Evolutionary conservation across 2,888 invertebrate species (phyloP).

Genomic region (Pseudococcus jackbeardsleyi): DNA sequence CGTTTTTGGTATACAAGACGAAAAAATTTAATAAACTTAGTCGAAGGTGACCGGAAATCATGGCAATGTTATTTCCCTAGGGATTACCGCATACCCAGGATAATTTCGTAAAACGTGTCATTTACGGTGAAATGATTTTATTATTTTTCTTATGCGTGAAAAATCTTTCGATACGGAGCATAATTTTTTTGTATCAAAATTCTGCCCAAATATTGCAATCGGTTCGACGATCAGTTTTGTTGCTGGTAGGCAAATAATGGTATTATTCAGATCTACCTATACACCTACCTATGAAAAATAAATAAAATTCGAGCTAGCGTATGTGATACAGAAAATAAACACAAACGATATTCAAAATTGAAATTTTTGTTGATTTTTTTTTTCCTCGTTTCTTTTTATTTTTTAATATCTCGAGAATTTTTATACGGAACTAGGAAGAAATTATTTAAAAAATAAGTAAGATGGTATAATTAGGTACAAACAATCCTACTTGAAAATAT

Average conservation of each 20-base stretch:
- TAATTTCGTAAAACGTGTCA: slow-evolving; percentile 34
- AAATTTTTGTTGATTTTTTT: not conserved
- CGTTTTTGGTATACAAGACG: slow-evolving; percentile 14
- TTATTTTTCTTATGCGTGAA: slow-evolving; percentile 33
- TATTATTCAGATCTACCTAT: not conserved
- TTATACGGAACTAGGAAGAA: too few species aligned
- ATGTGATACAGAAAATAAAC: too few species aligned
- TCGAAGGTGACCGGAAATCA: slow-evolving; percentile 45
- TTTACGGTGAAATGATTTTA: slow-evolving; percentile 41
- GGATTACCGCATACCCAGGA: not conserved
- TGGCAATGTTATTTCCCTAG: slow-evolving; percentile 38
- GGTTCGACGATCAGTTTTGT: not conserved
- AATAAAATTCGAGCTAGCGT: too few species aligned
- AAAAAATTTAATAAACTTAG: slow-evolving; percentile 31
- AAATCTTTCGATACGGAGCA: not conserved
- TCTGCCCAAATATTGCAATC: not conserved
- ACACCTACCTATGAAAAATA: not conserved
- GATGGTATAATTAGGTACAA: not conserved
- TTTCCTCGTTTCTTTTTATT: too few species aligned
- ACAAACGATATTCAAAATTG: not conserved
- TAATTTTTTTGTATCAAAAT: not conserved
- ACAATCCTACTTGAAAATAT: not conserved
- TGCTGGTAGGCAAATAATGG: not conserved
- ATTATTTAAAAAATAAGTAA: too few species aligned
- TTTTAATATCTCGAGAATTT: too few species aligned